Conservation (phyloP, 1,140 invertebrate genomes). For the Brachionus koreanus region DNA sequence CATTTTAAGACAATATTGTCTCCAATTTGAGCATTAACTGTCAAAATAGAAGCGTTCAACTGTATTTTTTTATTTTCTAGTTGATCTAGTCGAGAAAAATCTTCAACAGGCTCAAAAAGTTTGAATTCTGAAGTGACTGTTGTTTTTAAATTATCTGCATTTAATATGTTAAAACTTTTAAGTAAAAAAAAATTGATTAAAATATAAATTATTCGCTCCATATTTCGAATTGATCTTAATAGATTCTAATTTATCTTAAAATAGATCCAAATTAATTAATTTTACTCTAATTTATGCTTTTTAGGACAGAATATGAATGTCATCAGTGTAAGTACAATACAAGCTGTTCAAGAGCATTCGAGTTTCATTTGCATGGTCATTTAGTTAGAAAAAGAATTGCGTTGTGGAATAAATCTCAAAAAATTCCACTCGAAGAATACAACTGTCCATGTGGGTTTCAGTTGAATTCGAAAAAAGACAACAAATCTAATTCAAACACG, state of each 20-base stretch:
- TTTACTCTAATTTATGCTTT: neutral
- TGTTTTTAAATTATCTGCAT: neutral
- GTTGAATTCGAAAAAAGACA: neutral
- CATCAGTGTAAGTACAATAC: slow-evolving; percentile 43
- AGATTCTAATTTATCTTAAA: neutral
- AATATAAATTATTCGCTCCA: neutral
- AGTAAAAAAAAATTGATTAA: neutral
- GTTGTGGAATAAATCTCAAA: slow-evolving; percentile 13
- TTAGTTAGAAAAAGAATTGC: slow-evolving; percentile 39
- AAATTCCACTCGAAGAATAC: neutral
- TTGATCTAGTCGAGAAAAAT: neutral
- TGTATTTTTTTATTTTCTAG: neutral
- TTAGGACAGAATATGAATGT: slow-evolving; percentile 32
- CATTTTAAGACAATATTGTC: neutral
- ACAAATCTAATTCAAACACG: slow-evolving; percentile 2
- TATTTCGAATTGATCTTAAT: neutral
- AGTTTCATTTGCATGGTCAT: slow-evolving; percentile 43
- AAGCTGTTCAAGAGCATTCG: slow-evolving; percentile 32
- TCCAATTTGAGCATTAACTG: neutral
- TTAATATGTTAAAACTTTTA: neutral
- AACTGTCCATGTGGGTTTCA: slow-evolving; percentile 33
- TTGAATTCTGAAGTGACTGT: neutral
- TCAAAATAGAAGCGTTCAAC: neutral
- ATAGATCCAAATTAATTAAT: neutral
- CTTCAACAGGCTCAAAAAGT: neutral